phyloP scores from a whole-genome alignment of 2,888 invertebrate genomes.

The Sinodicranocentrus sp. region DNA sequence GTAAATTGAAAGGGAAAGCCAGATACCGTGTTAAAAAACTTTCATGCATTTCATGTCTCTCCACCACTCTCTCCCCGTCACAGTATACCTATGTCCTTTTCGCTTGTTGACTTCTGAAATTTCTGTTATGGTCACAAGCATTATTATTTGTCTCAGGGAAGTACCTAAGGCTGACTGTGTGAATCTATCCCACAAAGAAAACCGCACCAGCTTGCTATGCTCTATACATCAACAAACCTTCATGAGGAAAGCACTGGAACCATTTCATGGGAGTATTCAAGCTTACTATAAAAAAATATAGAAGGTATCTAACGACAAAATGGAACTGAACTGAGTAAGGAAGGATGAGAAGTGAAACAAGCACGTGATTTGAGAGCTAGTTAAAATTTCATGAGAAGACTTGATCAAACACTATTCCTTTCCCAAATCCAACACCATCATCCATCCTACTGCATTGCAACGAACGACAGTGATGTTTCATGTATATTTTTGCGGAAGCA shows the following conservation, averaged over 20 bases:
- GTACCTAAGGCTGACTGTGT: conserved; percentile 4
- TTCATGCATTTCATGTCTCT: conserved; percentile 14
- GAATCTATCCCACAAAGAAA: conserved; percentile 44
- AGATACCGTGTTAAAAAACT: conserved; percentile 27
- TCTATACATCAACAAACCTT: too few species aligned
- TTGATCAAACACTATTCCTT: conserved; percentile 37
- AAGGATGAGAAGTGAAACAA: conserved; percentile 42
- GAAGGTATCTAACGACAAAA: conserved; percentile 22
- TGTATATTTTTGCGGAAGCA: background rate
- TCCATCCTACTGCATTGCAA: conserved; percentile 30
- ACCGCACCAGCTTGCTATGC: too few species aligned
- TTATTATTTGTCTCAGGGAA: conserved; percentile 35
- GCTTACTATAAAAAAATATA: too few species aligned
- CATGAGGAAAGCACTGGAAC: too few species aligned
- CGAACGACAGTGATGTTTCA: background rate
- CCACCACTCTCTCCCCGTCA: background rate
- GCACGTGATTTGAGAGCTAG: conserved; percentile 55
- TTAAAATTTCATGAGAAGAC: conserved; percentile 54
- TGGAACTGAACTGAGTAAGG: conserved; percentile 27
- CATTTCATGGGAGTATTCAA: too few species aligned
- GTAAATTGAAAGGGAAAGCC: conserved; percentile 36
- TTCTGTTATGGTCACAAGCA: conserved; percentile 30
- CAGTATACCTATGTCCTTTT: conserved; percentile 25
- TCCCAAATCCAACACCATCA: conserved; percentile 11
- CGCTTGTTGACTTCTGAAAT: conserved; percentile 44